These are phyloP conservation scores for Cecropterus lyciades DNA, from an alignment of 1,140 invertebrate genomes.

Conservation along the genomic window DNA sequence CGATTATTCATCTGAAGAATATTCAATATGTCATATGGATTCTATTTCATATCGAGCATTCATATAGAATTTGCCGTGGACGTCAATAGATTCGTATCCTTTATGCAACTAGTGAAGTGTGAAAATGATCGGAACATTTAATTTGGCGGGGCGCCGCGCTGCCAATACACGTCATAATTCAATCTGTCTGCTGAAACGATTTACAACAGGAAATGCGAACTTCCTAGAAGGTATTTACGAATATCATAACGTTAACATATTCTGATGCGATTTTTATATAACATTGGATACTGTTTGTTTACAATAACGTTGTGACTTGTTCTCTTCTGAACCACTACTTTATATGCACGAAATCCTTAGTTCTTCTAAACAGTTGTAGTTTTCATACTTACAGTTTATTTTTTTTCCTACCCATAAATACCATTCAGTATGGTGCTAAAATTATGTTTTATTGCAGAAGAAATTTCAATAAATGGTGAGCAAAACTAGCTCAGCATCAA, in stretches of 20 bases:
- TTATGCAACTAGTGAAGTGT: neutral
- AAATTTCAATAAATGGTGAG: neutral
- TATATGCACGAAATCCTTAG: too few species aligned
- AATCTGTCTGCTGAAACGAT: slow-evolving; percentile 54
- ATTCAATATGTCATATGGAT: neutral
- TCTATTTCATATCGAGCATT: neutral
- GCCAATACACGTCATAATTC: slow-evolving; percentile 43
- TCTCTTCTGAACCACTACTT: too few species aligned
- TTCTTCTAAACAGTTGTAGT: too few species aligned
- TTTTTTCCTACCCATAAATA: too few species aligned
- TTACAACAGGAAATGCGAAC: slow-evolving; percentile 49
- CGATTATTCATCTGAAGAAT: neutral
- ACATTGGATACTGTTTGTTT: too few species aligned
- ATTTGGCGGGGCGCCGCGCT: slow-evolving; percentile 37
- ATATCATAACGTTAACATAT: neutral
- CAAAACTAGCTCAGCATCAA: neutral
- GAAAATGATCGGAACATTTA: slow-evolving; percentile 42
- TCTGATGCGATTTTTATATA: neutral
- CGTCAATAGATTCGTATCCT: slow-evolving; percentile 1
- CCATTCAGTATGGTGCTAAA: too few species aligned
- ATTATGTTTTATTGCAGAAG: neutral
- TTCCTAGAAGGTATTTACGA: slow-evolving; percentile 39
- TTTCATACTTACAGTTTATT: too few species aligned
- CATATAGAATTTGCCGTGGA: neutral
- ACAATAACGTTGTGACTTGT: too few species aligned